These are phyloP conservation scores for Sicus ferrugineus DNA, from an alignment of 2,888 invertebrate genomes.

Conservation along the genomic window DNA sequence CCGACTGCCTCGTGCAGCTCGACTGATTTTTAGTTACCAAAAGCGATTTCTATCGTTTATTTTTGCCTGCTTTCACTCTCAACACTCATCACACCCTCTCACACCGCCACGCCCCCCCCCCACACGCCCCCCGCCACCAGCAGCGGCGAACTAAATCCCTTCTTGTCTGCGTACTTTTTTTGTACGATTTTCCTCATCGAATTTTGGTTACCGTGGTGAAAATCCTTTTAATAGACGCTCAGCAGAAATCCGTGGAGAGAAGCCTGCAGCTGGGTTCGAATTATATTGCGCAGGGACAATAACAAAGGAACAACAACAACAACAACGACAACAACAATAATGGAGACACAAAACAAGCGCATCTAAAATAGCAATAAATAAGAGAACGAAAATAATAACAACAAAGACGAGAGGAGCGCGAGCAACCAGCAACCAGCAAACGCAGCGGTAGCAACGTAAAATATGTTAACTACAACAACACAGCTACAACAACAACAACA, in stretches of 20 bases:
- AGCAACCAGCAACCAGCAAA: slow-evolving; percentile 11
- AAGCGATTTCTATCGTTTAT: slow-evolving; percentile 5
- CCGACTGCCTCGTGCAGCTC: too few relatives aligned
- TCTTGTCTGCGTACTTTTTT: slow-evolving; percentile 1
- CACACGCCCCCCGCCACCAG: too few relatives aligned
- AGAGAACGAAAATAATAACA: slow-evolving; percentile 24
- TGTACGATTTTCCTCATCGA: slow-evolving; percentile 2
- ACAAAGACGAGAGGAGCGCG: slow-evolving; percentile 12
- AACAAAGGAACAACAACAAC: slow-evolving; percentile 27
- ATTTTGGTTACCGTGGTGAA: slow-evolving; percentile 43
- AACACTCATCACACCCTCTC: background rate
- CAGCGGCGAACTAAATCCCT: slow-evolving; percentile 23
- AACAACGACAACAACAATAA: slow-evolving; percentile 20
- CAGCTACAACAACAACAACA: slow-evolving; percentile 30
- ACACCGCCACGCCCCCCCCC: background rate
- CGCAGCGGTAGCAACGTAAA: slow-evolving; percentile 11
- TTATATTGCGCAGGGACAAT: slow-evolving; percentile 15
- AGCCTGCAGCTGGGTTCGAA: slow-evolving; percentile 25
- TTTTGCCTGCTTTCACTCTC: slow-evolving; percentile 24
- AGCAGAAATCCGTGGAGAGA: slow-evolving; percentile 29
- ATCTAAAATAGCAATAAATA: slow-evolving; percentile 22
- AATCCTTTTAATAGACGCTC: slow-evolving; percentile 42
- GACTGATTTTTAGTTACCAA: background rate
- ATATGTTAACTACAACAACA: slow-evolving; percentile 31
- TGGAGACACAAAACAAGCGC: background rate